These are phyloP conservation scores for Malacosoma neustria DNA, from an alignment of 2,888 invertebrate species.

Conservation along the genomic window DNA sequence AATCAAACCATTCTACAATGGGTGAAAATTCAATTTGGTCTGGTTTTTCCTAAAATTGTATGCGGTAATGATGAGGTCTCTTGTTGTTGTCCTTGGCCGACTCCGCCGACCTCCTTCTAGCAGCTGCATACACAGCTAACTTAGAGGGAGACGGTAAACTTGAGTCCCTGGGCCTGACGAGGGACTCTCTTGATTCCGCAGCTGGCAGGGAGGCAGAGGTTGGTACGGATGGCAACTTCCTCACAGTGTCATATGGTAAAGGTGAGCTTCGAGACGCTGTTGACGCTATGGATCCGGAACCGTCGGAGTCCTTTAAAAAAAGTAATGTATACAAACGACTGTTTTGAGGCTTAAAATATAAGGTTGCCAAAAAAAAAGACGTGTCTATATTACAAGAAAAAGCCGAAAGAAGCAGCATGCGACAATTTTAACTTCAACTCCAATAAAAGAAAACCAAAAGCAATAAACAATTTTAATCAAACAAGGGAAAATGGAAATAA, in stretches of 20 bases:
- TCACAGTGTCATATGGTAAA: slow-evolving; percentile 54
- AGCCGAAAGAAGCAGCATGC: no score
- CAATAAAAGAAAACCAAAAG: no score
- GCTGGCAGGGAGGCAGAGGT: slow-evolving; percentile 67
- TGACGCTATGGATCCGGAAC: slow-evolving; percentile 62
- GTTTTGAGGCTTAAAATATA: no score
- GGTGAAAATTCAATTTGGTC: no score
- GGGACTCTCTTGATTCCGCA: slow-evolving; percentile 65
- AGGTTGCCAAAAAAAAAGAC: no score
- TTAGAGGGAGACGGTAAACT: slow-evolving; percentile 78
- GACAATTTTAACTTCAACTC: no score
- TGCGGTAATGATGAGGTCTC: slow-evolving; percentile 80
- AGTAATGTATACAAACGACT: no score
- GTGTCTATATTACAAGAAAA: no score
- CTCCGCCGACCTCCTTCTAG: slow-evolving; percentile 71
- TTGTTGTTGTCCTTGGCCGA: slow-evolving; percentile 73
- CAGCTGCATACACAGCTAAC: slow-evolving; percentile 73
- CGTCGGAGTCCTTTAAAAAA: slow-evolving; percentile 53
- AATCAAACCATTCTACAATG: no score
- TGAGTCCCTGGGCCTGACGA: slow-evolving; percentile 60
- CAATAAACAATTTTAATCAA: no score
- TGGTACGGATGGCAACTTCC: slow-evolving; percentile 62
- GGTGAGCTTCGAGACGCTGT: slow-evolving; percentile 60
- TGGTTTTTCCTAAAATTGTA: slow-evolving; percentile 85
- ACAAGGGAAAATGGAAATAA: no score